phyloP scores from a whole-genome alignment of 2,888 invertebrate species.

The Hybos culiciformis region DNA sequence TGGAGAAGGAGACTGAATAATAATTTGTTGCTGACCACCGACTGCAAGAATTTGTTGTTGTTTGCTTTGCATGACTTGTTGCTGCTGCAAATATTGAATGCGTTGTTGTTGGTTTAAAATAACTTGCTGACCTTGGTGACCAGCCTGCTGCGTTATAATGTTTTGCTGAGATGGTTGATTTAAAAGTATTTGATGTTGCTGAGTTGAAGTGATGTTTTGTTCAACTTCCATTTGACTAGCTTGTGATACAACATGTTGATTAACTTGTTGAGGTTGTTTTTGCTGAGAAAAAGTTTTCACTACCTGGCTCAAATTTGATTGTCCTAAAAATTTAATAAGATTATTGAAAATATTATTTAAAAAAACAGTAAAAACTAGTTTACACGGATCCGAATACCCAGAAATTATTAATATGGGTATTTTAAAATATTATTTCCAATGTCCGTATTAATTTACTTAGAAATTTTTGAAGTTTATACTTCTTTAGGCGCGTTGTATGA shows the following conservation, averaged over 20 bases:
- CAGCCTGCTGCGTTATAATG: constrained; percentile 8
- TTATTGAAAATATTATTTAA: too few relatives aligned
- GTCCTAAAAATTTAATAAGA: too few relatives aligned
- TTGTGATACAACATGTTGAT: constrained; percentile 33
- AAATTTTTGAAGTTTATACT: too few relatives aligned
- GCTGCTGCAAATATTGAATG: constrained; percentile 28
- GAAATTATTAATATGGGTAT: too few relatives aligned
- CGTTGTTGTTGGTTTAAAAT: constrained; percentile 20
- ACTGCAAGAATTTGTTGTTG: constrained; percentile 14
- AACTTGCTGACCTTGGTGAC: constrained; percentile 13
- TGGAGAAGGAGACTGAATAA: constrained; percentile 16
- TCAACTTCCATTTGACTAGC: constrained; percentile 13
- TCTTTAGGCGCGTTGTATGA: too few relatives aligned
- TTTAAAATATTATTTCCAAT: too few relatives aligned
- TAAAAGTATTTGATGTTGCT: constrained; percentile 22
- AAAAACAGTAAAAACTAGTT: too few relatives aligned
- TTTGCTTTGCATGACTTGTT: constrained; percentile 25
- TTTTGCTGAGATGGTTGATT: constrained; percentile 11
- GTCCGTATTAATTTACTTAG: too few relatives aligned
- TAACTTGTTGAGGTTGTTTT: constrained; percentile 21
- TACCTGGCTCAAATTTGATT: neutral
- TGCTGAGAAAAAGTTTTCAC: constrained; percentile 29
- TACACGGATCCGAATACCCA: too few relatives aligned
- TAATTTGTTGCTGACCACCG: constrained; percentile 8
- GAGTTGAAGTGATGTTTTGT: constrained; percentile 23